Conservation (phyloP, 1,140 invertebrate species). For the Microplitis demolitor region DNA sequence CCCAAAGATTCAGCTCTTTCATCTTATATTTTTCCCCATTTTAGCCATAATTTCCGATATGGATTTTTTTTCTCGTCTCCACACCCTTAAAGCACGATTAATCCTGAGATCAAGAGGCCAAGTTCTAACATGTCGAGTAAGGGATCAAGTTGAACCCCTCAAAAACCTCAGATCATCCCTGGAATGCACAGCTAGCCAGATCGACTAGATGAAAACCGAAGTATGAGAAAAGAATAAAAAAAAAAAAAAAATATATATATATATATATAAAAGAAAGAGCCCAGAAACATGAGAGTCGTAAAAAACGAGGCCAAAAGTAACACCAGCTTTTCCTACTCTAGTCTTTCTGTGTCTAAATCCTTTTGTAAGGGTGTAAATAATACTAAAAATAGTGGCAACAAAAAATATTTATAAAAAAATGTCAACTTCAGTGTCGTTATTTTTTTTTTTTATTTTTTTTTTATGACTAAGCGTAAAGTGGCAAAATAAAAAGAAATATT, state of each 20-base stretch:
- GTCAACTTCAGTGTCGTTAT: background rate
- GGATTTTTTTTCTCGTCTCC: constrained; percentile 8
- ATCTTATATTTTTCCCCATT: constrained; percentile 36
- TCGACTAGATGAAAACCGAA: background rate
- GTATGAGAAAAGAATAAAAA: too few species aligned
- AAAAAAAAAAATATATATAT: too few species aligned
- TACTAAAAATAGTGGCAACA: background rate
- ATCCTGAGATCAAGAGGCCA: constrained; percentile 7
- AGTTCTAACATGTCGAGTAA: background rate
- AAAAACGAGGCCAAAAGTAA: background rate
- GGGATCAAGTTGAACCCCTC: background rate
- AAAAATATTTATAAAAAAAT: background rate
- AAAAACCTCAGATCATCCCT: constrained; percentile 2
- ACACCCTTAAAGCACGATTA: constrained; percentile 14
- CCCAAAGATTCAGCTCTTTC: constrained; percentile 42
- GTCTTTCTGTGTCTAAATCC: background rate
- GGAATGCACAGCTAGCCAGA: background rate
- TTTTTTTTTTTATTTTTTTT: background rate
- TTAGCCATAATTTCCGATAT: constrained; percentile 11
- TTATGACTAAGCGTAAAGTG: background rate
- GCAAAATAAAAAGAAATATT: background rate
- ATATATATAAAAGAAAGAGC: background rate
- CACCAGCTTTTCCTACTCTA: background rate
- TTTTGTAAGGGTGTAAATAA: background rate
- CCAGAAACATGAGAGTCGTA: background rate